Evolutionary conservation across 2,888 invertebrate genomes (phyloP).

Genomic region (Lacanobia wlatinum): DNA sequence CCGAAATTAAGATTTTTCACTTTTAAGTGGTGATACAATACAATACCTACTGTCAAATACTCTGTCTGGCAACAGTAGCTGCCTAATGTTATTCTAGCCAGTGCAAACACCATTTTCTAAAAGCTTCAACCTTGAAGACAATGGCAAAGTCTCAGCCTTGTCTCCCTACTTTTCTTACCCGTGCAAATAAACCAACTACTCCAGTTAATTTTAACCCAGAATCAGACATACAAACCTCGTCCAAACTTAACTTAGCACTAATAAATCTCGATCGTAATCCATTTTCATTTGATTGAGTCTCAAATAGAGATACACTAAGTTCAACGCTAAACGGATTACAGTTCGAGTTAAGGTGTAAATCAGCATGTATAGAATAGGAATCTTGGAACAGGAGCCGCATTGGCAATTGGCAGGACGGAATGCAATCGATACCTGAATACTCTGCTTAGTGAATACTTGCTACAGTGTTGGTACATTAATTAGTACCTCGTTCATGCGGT

Average conservation of each 20-base stretch:
- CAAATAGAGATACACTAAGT: slow-evolving; percentile 48
- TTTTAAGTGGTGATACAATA: no score
- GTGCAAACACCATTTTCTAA: slow-evolving; percentile 12
- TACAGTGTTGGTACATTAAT: slow-evolving; percentile 48
- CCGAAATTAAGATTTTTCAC: no score
- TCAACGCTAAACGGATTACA: slow-evolving; percentile 52
- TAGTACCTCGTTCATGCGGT: slow-evolving; percentile 36
- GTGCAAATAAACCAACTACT: not conserved
- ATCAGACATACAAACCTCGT: slow-evolving; percentile 12
- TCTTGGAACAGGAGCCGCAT: slow-evolving; percentile 48
- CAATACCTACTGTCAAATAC: not conserved
- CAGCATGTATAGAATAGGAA: slow-evolving; percentile 52
- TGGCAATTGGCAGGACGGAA: slow-evolving; percentile 40
- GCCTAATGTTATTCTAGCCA: slow-evolving; percentile 10
- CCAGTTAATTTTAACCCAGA: slow-evolving; percentile 11
- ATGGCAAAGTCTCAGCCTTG: not conserved
- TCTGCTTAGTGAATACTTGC: slow-evolving; percentile 48
- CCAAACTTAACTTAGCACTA: slow-evolving; percentile 20
- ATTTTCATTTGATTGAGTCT: slow-evolving; percentile 55
- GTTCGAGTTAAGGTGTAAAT: slow-evolving; percentile 56
- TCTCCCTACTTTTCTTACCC: not conserved
- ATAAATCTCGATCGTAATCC: slow-evolving; percentile 41
- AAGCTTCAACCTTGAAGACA: slow-evolving; percentile 19
- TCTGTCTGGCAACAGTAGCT: not conserved
- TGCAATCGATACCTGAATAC: slow-evolving; percentile 54